Evolutionary conservation across 2,113 vertebrate species (phyloP).

Genomic region (Diadophis punctatus): DNA sequence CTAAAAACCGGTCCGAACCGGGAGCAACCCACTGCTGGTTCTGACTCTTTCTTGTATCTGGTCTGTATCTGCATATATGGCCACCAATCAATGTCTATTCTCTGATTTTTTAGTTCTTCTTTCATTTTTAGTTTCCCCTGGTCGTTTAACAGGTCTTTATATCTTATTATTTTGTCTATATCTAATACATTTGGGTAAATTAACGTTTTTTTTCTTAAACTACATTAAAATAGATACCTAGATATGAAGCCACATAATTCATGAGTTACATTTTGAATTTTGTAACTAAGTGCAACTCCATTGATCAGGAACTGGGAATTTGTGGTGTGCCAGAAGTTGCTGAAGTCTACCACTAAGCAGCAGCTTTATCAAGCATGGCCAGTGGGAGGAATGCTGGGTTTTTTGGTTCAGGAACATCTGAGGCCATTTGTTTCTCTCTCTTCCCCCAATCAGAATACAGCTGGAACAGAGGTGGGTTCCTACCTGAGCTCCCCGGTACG

Average conservation of each 20-base stretch:
- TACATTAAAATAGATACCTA: not conserved
- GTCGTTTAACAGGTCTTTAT: too few species aligned
- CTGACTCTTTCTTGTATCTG: too few species aligned
- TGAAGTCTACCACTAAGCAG: not conserved
- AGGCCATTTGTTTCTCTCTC: not conserved
- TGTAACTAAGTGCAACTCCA: not conserved
- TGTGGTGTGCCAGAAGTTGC: not conserved
- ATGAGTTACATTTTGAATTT: not conserved
- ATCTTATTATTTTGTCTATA: too few species aligned
- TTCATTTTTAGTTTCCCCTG: too few species aligned
- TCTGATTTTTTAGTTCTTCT: too few species aligned
- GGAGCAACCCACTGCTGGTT: too few species aligned
- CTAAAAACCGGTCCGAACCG: too few species aligned
- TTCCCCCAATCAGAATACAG: not conserved
- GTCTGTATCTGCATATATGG: too few species aligned
- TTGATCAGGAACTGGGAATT: not conserved
- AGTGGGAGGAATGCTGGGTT: not conserved
- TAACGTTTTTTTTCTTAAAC: not conserved
- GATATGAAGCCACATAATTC: not conserved
- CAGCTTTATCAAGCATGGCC: not conserved
- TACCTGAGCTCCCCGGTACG: too few species aligned
- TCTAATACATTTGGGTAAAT: too few species aligned
- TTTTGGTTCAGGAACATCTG: not conserved
- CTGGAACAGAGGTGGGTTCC: too few species aligned
- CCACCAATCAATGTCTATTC: too few species aligned